Evolutionary conservation across 2,113 vertebrate genomes (phyloP), one percentile per base, ranked within the genome.

Genomic region (Mola mola): DNA sequence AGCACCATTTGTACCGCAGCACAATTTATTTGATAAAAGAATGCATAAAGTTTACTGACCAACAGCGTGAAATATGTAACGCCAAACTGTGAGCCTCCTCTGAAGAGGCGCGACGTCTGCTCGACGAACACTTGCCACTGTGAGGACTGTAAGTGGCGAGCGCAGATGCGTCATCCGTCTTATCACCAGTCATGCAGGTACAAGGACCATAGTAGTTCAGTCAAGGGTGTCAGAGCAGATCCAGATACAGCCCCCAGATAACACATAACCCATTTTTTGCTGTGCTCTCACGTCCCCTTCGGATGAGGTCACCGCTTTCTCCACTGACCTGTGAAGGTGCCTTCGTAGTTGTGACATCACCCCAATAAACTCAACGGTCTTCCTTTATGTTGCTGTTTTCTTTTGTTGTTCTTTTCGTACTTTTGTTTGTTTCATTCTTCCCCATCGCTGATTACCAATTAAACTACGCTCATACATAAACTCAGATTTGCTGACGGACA

Each of bases 101-200:
- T 41, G 34, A 49, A 16, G 26, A 41, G 34, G 25, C 65, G 4
- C 24, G 3, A 3, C 1, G 42, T 21, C 66, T 41, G 8, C 31
- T 49, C 78, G 75, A 86, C 17, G 26, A 79, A 82, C 64, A 55
- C 69, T 57, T 22, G 51, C 77, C 74, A 70, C 52, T 4, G 40
- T 41, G 55, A 57, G 58, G 72, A 81, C 52, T 40, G 51, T 40
- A 57, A 81, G 49, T 42, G 17, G 52, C 61, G 46, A 68, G 48
- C 49, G 17, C 71, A 79, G 64, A 87, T 85, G 77, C 31, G 52
- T 87, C 81, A 87, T 79, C 65, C 31, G 57, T 55, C 81, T 87
- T 81, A 86, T 89, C 86, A 69, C 68, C 67, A 66, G 67, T 78
- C 81, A 84, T 48, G 77, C 82, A 82, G 79, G 75, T 83, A 78